phyloP scores from a whole-genome alignment of 2,797 vertebrate species.

The Selene dorsalis region DNA sequence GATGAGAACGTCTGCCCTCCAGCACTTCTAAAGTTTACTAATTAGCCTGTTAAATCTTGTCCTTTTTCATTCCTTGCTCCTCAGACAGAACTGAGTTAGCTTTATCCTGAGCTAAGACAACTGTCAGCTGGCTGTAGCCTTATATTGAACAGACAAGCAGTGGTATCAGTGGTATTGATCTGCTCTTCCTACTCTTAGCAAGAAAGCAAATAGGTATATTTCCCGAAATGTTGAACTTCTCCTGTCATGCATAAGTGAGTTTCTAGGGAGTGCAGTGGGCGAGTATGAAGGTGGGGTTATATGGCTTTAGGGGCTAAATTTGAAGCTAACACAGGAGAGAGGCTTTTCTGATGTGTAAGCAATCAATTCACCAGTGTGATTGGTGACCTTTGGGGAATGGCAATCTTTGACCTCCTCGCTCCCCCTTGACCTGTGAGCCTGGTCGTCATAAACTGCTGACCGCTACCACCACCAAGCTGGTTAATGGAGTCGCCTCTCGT shows the following conservation, averaged over 20 bases:
- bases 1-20: background rate
- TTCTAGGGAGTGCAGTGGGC: background rate
- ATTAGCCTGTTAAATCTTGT: background rate
- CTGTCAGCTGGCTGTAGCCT: background rate
- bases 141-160: background rate
- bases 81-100: background rate
- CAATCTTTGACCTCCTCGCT: constrained; percentile 79
- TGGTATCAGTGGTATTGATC: background rate
- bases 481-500: constrained; percentile 70
- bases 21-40: background rate
- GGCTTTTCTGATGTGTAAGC: constrained; percentile 79
- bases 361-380: constrained; percentile 79
- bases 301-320: constrained; percentile 61
- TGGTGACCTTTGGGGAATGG: constrained; percentile 74
- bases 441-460: constrained; percentile 80
- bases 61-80: background rate
- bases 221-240: background rate
- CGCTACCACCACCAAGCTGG: constrained; percentile 36
- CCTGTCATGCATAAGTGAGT: background rate
- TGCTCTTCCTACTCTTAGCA: background rate
- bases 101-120: background rate
- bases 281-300: constrained; percentile 11
- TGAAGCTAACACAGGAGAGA: constrained; percentile 67
- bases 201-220: background rate
- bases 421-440: constrained; percentile 78